Evolutionary conservation across 2,888 invertebrate genomes (phyloP), one percentile per base, ranked within the genome.

Genomic region (Apotomis capreana): DNA sequence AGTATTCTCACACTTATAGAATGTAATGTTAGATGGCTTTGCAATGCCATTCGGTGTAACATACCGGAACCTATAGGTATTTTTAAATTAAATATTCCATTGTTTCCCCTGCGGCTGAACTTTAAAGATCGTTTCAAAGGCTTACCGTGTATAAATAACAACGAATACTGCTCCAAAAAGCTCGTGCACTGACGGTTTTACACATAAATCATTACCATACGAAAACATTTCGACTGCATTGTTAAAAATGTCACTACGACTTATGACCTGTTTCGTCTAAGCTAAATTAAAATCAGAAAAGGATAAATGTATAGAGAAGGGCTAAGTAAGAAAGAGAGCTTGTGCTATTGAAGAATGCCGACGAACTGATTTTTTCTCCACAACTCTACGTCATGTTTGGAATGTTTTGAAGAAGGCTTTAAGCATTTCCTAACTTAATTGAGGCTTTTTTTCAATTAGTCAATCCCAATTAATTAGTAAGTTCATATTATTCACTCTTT

Each of bases 151-250:
- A 85, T 87, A 85, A 88, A 89, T 87, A 90, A 87, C 81, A 85
- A 83, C 83, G 81, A 81, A 81, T 78, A 80, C 81, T 85, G 86
- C 83, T 86, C 88, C 83, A 85, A 89, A 90, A 90, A 85, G 81
- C 83, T 78, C 83, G 84, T 78, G 78, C 84, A 83, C 85, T 87
- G 87, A 88, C 85, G 84, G 83, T 87, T 88, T 89, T 83, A 88
- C 86, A 88, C 92, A 92, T 93, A 93, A 92, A 92, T 93, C 93
- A 93, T 92, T 90, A 89, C 84, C 89, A 92, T 90, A 92, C 89
- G 90, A 92, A 92, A 93, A 93, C 92, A 92, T 92, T 92, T 91
- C 90, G 87, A 88, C 84, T 83, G 87, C 82, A 89, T 92, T 93
- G 92, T 93, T 92, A 87, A 90, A 91, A 92, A 91, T 92, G 92